Percentiles rank a stretch among this genome's conserved stretches.
Evolutionary conservation across 2,797 vertebrate species (phyloP).

Genomic region (Gobio occitaniae): DNA sequence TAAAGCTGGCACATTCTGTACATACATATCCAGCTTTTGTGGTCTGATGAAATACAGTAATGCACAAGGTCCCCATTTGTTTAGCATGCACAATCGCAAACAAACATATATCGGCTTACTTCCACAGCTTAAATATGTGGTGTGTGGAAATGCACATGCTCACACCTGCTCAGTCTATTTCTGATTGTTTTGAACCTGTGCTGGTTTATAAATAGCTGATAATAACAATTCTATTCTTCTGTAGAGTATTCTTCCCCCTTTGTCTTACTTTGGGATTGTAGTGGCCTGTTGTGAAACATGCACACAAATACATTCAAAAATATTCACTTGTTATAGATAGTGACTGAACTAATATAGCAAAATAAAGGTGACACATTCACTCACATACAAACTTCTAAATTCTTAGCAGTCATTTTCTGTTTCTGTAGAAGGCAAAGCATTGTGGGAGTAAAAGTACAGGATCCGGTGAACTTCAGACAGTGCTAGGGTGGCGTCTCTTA

Average conservation of each 20-base stretch:
- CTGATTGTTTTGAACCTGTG: slow-evolving; percentile 35
- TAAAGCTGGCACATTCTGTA: slow-evolving; percentile 27
- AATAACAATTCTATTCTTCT: slow-evolving; percentile 21
- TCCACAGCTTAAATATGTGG: not conserved
- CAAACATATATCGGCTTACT: slow-evolving; percentile 7
- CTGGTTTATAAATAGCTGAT: slow-evolving; percentile 28
- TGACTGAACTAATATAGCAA: not conserved
- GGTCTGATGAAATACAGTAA: slow-evolving; percentile 20
- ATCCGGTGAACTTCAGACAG: slow-evolving; percentile 20
- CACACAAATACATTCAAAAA: not conserved
- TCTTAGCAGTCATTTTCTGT: not conserved
- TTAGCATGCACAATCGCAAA: slow-evolving; percentile 1
- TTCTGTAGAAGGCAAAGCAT: slow-evolving; percentile 30
- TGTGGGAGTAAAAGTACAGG: slow-evolving; percentile 36
- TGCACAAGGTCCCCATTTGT: slow-evolving; percentile 18
- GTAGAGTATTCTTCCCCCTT: not conserved
- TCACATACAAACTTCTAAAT: not conserved
- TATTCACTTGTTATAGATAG: not conserved
- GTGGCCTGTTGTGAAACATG: not conserved
- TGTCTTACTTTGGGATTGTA: slow-evolving; percentile 18
- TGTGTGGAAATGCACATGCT: not conserved
- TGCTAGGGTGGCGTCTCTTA: slow-evolving; percentile 25
- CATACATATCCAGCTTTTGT: slow-evolving; percentile 39
- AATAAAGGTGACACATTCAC: slow-evolving; percentile 6
- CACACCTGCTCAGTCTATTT: slow-evolving; percentile 39